A percentile compares a stretch with the other conserved stretches of the same genome.
Evolutionary conservation across 2,888 invertebrate genomes (phyloP).

Genomic region (Sturmia bella): DNA sequence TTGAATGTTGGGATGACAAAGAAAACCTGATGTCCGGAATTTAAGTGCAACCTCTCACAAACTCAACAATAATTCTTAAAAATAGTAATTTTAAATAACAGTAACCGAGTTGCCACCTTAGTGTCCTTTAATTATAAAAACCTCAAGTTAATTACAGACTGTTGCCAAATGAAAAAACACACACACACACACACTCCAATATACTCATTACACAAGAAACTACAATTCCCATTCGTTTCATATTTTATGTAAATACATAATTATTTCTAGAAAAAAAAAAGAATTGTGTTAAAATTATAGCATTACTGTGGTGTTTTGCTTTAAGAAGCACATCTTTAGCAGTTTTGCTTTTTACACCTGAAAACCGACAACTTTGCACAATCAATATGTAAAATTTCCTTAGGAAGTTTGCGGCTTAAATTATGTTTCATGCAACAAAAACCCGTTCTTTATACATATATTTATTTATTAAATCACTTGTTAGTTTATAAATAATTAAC

Average conservation of each 20-base stretch:
- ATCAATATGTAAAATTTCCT: neutral
- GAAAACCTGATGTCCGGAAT: slow-evolving; percentile 34
- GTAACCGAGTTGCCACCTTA: slow-evolving; percentile 55
- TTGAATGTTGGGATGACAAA: slow-evolving; percentile 44
- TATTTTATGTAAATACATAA: neutral
- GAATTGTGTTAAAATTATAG: neutral
- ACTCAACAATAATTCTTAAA: slow-evolving; percentile 54
- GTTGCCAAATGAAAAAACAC: slow-evolving; percentile 22
- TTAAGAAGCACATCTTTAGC: no score
- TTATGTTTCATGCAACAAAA: slow-evolving; percentile 2
- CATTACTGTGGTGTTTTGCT: neutral
- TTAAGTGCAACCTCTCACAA: neutral
- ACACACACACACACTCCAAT: no score
- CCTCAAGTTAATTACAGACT: slow-evolving; percentile 44
- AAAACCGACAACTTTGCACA: no score
- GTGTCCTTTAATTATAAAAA: slow-evolving; percentile 58
- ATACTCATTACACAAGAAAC: no score
- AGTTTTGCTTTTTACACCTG: no score
- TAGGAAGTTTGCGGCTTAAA: neutral
- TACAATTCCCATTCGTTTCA: neutral
- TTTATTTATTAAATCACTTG: slow-evolving; percentile 29
- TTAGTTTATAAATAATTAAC: slow-evolving; percentile 41
- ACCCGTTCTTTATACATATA: neutral
- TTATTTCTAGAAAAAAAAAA: no score
- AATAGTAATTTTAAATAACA: slow-evolving; percentile 55